Conservation (phyloP, 2,888 invertebrate genomes). For the Glyphotaelius pellucidus region DNA sequence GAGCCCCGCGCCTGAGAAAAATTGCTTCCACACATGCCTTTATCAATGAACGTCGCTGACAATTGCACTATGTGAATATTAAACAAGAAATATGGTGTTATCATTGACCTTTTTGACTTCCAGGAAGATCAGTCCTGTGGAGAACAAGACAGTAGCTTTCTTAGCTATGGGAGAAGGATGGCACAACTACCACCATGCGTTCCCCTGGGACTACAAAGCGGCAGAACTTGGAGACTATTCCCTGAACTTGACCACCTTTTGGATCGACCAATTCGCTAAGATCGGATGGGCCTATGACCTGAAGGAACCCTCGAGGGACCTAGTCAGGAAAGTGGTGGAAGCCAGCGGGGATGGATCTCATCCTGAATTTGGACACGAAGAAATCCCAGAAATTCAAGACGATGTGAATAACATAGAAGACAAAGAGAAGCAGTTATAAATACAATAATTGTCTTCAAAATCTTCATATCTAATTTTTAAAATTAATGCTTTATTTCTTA, state of each 20-base stretch:
- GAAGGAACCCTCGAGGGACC: slow-evolving; percentile 79
- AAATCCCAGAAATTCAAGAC: slow-evolving; percentile 22
- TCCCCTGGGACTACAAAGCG: slow-evolving; percentile 95
- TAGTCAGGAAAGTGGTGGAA: slow-evolving; percentile 75
- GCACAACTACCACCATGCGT: slow-evolving; percentile 96
- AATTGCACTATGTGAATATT: no score
- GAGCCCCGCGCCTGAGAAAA: no score
- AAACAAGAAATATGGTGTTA: no score
- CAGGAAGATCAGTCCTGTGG: slow-evolving; percentile 87
- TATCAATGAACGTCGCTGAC: no score
- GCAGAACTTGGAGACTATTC: slow-evolving; percentile 85
- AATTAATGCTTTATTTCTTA: neutral
- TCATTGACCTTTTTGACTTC: slow-evolving; percentile 62
- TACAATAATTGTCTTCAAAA: neutral
- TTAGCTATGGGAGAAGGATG: slow-evolving; percentile 91
- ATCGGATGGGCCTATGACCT: slow-evolving; percentile 89
- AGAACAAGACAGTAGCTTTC: slow-evolving; percentile 86
- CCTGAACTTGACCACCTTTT: slow-evolving; percentile 82
- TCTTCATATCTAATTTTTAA: neutral
- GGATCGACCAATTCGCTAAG: slow-evolving; percentile 83
- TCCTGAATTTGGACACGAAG: slow-evolving; percentile 48
- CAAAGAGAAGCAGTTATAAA: slow-evolving; percentile 28
- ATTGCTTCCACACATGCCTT: no score
- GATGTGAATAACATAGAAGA: neutral
- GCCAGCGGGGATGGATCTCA: slow-evolving; percentile 77